Percentiles rank a stretch among this genome's conserved stretches.
These are phyloP conservation scores for Pterocles gutturalis DNA, from an alignment of 2,113 vertebrate species.

Conservation along the genomic window DNA sequence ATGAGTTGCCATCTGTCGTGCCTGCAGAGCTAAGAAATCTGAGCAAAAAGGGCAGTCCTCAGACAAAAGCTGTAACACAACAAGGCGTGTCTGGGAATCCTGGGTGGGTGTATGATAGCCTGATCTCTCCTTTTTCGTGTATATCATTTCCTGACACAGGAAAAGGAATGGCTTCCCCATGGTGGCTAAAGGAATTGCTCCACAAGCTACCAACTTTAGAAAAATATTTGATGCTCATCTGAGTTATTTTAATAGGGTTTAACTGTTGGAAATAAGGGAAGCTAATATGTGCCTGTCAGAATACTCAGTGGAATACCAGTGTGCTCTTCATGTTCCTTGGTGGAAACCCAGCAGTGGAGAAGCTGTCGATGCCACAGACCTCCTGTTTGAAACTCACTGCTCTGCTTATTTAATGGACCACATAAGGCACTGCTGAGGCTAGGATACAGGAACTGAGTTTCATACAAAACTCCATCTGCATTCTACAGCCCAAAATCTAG, in stretches of 20 bases:
- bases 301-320: not conserved
- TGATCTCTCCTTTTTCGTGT: not conserved
- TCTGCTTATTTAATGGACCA: not conserved
- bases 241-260: not conserved
- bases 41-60: not conserved
- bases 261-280: not conserved
- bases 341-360: not conserved
- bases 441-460: not conserved
- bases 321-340: not conserved
- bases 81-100: not conserved
- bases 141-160: rapidly evolving
- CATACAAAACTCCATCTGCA: not conserved
- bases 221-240: not conserved
- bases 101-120: not conserved
- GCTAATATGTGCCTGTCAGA: not conserved
- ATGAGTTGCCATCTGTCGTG: not conserved
- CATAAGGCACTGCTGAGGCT: not conserved
- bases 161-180: not conserved
- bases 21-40: not conserved
- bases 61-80: not conserved
- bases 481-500: not conserved
- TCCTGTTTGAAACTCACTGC: not conserved
- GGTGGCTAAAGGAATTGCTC: not conserved
- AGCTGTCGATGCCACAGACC: not conserved
- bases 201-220: not conserved